Percentiles rank a stretch among this genome's conserved stretches.
These are phyloP conservation scores for Nothocercus nigrocapillus DNA, from an alignment of 2,113 vertebrate species.

Conservation along the genomic window DNA sequence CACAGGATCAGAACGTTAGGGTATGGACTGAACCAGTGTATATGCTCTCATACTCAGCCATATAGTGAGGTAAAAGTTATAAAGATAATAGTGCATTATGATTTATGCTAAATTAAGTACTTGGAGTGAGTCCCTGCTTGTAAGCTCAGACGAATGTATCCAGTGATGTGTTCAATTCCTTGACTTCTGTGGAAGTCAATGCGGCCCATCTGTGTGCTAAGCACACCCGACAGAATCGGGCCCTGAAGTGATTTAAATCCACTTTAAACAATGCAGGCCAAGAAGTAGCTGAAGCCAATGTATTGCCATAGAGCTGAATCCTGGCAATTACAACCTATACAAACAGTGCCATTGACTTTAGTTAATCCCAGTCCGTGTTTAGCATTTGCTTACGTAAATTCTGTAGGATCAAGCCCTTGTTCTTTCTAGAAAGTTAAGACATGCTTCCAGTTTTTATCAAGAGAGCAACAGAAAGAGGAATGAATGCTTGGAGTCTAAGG, in stretches of 20 bases:
- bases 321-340: neutral
- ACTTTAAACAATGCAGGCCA: neutral
- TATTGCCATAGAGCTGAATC: neutral
- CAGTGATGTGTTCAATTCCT: conserved; percentile 39
- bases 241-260: neutral
- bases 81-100: neutral
- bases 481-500: neutral
- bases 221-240: conserved; percentile 30
- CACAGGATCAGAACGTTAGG: neutral
- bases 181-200: conserved; percentile 51
- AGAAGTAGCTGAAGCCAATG: neutral
- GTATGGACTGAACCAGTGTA: neutral
- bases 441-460: neutral
- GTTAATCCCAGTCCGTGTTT: neutral
- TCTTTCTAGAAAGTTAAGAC: neutral
- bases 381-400: neutral
- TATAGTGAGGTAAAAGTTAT: neutral
- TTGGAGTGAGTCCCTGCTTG: conserved; percentile 14
- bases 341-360: neutral
- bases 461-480: neutral
- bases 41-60: neutral
- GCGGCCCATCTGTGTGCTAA: conserved; percentile 46
- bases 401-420: neutral
- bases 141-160: conserved; percentile 34
- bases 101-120: neutral